A percentile compares a stretch with the other conserved stretches of the same genome.
These are phyloP conservation scores for Chinchilla lanigera DNA, from an alignment of 2,113 vertebrate species.

Conservation along the genomic window DNA sequence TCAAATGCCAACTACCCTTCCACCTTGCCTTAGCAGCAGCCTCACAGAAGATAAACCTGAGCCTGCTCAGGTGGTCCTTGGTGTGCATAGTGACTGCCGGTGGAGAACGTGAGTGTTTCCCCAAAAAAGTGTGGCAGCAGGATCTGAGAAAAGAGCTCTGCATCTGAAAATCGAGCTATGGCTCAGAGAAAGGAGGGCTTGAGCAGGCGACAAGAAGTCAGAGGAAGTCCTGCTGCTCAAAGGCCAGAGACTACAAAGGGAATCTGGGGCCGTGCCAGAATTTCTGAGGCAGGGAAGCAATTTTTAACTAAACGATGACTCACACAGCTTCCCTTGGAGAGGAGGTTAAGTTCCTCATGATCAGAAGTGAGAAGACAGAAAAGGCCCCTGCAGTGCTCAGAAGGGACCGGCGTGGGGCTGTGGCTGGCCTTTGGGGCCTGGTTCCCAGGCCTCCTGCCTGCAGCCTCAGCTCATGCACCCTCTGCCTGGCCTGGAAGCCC, in stretches of 20 bases:
- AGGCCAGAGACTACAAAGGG: background rate
- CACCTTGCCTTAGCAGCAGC: background rate
- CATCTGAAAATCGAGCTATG: background rate
- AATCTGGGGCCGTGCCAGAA: background rate
- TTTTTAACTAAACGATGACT: constrained; percentile 49
- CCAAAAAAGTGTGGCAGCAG: background rate
- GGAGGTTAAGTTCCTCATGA: background rate
- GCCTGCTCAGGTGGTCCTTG: fast-evolving
- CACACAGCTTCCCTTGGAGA: background rate
- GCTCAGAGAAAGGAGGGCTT: background rate
- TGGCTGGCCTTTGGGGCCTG: background rate
- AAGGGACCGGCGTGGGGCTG: background rate
- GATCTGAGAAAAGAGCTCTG: background rate
- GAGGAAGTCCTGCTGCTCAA: background rate
- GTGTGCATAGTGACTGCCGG: background rate
- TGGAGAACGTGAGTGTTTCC: background rate
- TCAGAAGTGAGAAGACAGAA: background rate
- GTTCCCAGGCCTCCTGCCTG: background rate
- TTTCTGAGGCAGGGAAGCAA: constrained; percentile 49
- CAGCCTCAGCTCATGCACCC: fast-evolving
- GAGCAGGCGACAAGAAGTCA: background rate
- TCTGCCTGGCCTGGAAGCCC: background rate
- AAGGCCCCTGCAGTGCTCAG: background rate
- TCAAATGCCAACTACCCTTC: background rate
- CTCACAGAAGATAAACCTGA: background rate